These are phyloP conservation scores for Benthosema pterotum DNA, from an alignment of 2,797 vertebrate genomes.

Conservation along the genomic window DNA sequence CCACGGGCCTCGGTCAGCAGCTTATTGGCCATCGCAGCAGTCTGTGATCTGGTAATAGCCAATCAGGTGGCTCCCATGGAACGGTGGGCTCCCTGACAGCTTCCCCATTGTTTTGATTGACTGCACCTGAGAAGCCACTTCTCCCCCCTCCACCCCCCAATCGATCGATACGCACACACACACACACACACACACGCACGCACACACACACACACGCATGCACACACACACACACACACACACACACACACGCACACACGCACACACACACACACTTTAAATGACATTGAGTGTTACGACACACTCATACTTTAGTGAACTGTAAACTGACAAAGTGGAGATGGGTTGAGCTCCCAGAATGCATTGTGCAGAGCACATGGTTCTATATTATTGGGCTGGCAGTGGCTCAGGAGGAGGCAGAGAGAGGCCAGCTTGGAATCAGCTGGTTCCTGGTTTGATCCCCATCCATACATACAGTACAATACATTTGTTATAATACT, in stretches of 20 bases:
- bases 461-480: too few species aligned
- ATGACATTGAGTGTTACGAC: too few species aligned
- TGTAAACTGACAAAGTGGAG: too few species aligned
- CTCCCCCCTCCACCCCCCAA: neutral
- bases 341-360: too few species aligned
- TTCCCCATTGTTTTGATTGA: constrained; percentile 77
- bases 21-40: constrained; percentile 73
- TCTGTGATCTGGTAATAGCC: constrained; percentile 74
- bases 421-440: too few species aligned
- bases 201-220: constrained; percentile 18
- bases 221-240: constrained; percentile 42
- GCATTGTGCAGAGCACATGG: too few species aligned
- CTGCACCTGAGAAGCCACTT: constrained; percentile 74
- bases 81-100: constrained; percentile 66
- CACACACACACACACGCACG: constrained; percentile 24
- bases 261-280: constrained; percentile 3
- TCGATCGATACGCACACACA: constrained; percentile 74
- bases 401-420: too few species aligned
- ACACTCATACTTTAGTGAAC: neutral
- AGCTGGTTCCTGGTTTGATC: too few species aligned
- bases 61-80: constrained; percentile 69
- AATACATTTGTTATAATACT: too few species aligned
- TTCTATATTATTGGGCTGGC: too few species aligned
- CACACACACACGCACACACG: constrained; percentile 41
- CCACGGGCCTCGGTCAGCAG: constrained; percentile 58